Evolutionary conservation across 1,140 invertebrate species (phyloP).

Genomic region (Chlorops oryzae): DNA sequence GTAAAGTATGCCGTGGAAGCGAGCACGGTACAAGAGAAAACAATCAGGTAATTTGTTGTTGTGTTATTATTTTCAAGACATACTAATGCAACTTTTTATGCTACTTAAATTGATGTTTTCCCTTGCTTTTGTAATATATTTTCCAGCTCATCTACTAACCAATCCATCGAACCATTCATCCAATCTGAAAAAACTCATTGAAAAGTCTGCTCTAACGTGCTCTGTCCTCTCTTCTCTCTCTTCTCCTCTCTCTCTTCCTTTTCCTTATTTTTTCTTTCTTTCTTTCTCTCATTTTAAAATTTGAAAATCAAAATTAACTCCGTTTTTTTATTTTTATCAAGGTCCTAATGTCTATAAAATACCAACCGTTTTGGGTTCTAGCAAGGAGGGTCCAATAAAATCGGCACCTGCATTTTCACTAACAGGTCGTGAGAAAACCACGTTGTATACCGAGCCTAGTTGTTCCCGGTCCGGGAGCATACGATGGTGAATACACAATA

Average conservation of each 20-base stretch:
- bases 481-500: conserved; percentile 58
- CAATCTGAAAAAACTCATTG: too few relatives aligned
- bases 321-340: conserved; percentile 33
- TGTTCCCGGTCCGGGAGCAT: conserved; percentile 49
- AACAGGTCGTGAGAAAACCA: conserved; percentile 59
- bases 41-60: conserved; percentile 42
- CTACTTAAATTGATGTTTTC: too few relatives aligned
- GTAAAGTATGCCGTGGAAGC: conserved; percentile 42
- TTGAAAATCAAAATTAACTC: too few relatives aligned
- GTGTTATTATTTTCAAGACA: too few relatives aligned
- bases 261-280: neutral
- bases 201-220: too few relatives aligned
- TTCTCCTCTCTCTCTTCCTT: neutral
- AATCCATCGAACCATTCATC: conserved; percentile 34
- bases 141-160: conserved; percentile 25
- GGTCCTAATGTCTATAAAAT: conserved; percentile 84
- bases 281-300: too few relatives aligned
- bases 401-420: conserved; percentile 65
- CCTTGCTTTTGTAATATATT: neutral
- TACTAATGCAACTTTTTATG: neutral
- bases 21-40: conserved; percentile 40
- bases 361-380: conserved; percentile 66
- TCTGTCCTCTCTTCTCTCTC: too few relatives aligned
- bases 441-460: conserved; percentile 23
- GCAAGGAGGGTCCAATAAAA: conserved; percentile 45